Conservation (phyloP, 2,797 vertebrate genomes). For the Paedocypris micromegethes region DNA sequence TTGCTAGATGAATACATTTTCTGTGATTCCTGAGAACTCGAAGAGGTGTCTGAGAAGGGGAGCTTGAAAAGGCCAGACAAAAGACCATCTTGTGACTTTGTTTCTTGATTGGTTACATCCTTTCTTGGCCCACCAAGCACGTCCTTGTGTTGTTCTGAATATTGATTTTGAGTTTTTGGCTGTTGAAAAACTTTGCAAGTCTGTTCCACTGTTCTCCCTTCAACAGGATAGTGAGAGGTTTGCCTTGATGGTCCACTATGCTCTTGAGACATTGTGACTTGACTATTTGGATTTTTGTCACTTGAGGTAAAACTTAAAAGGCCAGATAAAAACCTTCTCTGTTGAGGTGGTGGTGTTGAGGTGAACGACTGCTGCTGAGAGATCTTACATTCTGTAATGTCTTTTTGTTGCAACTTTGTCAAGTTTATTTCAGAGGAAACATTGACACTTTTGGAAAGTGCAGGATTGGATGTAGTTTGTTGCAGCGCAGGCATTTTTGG, state of each 20-base stretch:
- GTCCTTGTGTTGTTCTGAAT: slow-evolving; percentile 42
- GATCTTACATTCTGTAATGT: not conserved
- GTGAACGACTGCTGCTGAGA: slow-evolving; percentile 45
- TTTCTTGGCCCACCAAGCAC: slow-evolving; percentile 54
- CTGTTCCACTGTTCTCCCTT: slow-evolving; percentile 40
- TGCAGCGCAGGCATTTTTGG: slow-evolving; percentile 42
- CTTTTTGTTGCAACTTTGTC: slow-evolving; percentile 46
- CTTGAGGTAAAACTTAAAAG: slow-evolving; percentile 60
- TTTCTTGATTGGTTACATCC: slow-evolving; percentile 54
- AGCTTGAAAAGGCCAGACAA: slow-evolving; percentile 71
- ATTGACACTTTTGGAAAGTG: slow-evolving; percentile 68
- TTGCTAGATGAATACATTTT: slow-evolving; percentile 44
- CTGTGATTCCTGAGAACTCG: slow-evolving; percentile 43
- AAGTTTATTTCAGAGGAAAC: slow-evolving; percentile 71
- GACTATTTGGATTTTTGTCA: slow-evolving; percentile 55
- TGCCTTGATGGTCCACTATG: slow-evolving; percentile 27
- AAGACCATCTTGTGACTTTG: slow-evolving; percentile 57
- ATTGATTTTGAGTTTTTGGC: slow-evolving; percentile 41
- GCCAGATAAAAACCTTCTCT: slow-evolving; percentile 59
- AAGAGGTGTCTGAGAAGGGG: slow-evolving; percentile 67
- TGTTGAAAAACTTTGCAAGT: slow-evolving; percentile 38
- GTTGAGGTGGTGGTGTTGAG: slow-evolving; percentile 50
- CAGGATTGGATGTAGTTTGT: slow-evolving; percentile 49
- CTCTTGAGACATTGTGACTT: slow-evolving; percentile 47
- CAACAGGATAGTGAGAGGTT: slow-evolving; percentile 34